phyloP scores from a whole-genome alignment of 2,113 vertebrate genomes.

The Tor tambroides region DNA sequence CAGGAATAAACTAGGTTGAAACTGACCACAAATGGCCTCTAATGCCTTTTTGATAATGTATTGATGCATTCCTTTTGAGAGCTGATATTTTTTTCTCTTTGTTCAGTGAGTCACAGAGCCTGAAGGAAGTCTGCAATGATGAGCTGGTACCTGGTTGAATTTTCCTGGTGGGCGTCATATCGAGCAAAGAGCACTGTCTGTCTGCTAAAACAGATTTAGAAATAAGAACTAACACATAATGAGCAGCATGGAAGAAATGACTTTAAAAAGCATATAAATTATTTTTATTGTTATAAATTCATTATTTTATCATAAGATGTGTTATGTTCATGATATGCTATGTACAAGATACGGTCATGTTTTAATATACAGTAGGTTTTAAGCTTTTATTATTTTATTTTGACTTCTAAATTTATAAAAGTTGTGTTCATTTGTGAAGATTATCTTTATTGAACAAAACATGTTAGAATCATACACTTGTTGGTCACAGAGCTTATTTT shows the following conservation, averaged over 20 bases:
- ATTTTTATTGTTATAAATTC: too few species aligned
- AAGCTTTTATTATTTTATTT: too few species aligned
- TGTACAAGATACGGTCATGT: too few species aligned
- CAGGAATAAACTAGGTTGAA: conserved; percentile 30
- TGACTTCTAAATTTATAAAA: too few species aligned
- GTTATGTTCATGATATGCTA: too few species aligned
- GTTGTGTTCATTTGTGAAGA: too few species aligned
- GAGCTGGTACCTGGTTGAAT: conserved; percentile 20
- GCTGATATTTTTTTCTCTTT: conserved; percentile 7
- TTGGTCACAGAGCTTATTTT: too few species aligned
- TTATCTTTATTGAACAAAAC: too few species aligned
- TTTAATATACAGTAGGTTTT: too few species aligned
- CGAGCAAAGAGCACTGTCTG: background rate
- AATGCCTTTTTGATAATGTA: conserved; percentile 40
- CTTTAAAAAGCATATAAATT: too few species aligned
- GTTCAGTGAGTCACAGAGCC: background rate
- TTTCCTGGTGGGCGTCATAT: background rate
- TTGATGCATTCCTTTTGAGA: conserved; percentile 63
- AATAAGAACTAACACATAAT: background rate
- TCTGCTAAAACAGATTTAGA: conserved; percentile 16
- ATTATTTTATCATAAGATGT: too few species aligned
- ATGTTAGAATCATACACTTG: too few species aligned
- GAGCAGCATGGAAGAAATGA: background rate
- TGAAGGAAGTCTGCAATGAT: conserved; percentile 3
- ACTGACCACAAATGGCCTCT: conserved; percentile 42